Base-by-base conservation (phyloP, 2,888 invertebrate species). In the Chaetogeoica ovagalla region DNA sequence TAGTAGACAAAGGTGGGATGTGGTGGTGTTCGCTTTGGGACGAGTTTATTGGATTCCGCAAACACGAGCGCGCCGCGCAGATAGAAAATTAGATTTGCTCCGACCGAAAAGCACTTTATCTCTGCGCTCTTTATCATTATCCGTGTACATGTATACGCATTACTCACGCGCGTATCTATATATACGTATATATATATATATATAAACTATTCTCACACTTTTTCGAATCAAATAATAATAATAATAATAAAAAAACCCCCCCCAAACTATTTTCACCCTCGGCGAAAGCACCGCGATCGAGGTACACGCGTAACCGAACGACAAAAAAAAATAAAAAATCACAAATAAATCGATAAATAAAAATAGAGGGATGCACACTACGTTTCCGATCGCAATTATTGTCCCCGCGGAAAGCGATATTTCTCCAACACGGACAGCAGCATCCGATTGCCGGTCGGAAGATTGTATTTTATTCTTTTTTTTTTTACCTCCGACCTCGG, bases 1-100 rank as follows among this genome's bases (percentile, higher is more conserved):
- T 4, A 62, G 52, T 21, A 43, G 30, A 4, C 30, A 30, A 30
- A 30, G 30, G 19, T 17, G 65, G 37, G 13, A 9, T 39, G 43
- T n/a, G 37, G n/a, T n/a, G 52, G 52, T 13, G 13, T 9, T 13
- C n/a, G 13, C 52, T 11, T 5, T 19, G 19, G 8, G 55, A 19
- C 19, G 55, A 71, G 70, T 79, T 79, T 79, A 79, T 79, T 79
- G 79, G 79, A 79, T 79, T 79, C 71, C 59, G 1, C 30, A 71
- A 71, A 79, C 71, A 79, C 79, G 65, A 71, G 79, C 71, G 30
- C 30, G 30, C 30, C 30, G 30, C 30, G 30, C 30, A 30, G 71
- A 79, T 79, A 63, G 70, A 79, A 79, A 70, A 79, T 79, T 79
- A 79, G 79, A 79, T 79, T 79, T 79, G 70, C n/a, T 37, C 71